Evolutionary conservation across 2,797 vertebrate genomes (phyloP).

Genomic region (Melanotaenia pygmaea): DNA sequence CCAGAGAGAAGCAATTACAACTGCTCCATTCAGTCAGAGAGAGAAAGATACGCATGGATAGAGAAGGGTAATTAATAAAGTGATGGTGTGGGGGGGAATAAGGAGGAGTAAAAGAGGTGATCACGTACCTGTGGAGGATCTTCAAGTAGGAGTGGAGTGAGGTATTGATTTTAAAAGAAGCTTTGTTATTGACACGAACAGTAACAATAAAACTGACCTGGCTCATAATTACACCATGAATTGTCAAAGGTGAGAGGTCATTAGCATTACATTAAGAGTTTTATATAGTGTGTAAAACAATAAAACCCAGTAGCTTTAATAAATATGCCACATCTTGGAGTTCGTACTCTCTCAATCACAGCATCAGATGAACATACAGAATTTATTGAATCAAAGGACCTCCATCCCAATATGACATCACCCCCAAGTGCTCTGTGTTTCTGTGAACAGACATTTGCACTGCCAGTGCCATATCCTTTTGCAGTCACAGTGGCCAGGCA

Average conservation of each 20-base stretch:
- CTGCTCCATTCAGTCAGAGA: slow-evolving; percentile 79
- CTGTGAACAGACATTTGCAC: slow-evolving; percentile 45
- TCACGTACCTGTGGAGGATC: slow-evolving; percentile 66
- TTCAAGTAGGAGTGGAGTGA: slow-evolving; percentile 36
- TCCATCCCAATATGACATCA: slow-evolving; percentile 69
- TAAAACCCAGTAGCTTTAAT: slow-evolving; percentile 11
- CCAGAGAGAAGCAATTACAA: slow-evolving; percentile 83
- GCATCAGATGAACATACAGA: slow-evolving; percentile 15
- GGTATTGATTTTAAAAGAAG: slow-evolving; percentile 51
- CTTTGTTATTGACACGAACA: slow-evolving; percentile 38
- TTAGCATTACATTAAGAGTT: slow-evolving; percentile 47
- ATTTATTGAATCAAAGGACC: slow-evolving; percentile 52
- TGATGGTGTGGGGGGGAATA: slow-evolving; percentile 65
- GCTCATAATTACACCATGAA: slow-evolving; percentile 32
- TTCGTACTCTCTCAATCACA: slow-evolving; percentile 21
- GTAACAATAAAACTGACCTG: slow-evolving; percentile 34
- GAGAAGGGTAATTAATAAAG: slow-evolving; percentile 83
- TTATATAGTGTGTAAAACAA: slow-evolving; percentile 30
- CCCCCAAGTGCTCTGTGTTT: slow-evolving; percentile 31
- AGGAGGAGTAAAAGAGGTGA: slow-evolving; percentile 55
- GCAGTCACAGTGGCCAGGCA: slow-evolving; percentile 58
- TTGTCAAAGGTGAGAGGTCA: slow-evolving; percentile 70
- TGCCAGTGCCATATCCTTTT: slow-evolving; percentile 48
- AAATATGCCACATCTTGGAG: slow-evolving; percentile 45
- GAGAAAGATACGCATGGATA: slow-evolving; percentile 73